Conservation (phyloP, 1,140 invertebrate genomes). For the Saccostrea cuccullata region DNA sequence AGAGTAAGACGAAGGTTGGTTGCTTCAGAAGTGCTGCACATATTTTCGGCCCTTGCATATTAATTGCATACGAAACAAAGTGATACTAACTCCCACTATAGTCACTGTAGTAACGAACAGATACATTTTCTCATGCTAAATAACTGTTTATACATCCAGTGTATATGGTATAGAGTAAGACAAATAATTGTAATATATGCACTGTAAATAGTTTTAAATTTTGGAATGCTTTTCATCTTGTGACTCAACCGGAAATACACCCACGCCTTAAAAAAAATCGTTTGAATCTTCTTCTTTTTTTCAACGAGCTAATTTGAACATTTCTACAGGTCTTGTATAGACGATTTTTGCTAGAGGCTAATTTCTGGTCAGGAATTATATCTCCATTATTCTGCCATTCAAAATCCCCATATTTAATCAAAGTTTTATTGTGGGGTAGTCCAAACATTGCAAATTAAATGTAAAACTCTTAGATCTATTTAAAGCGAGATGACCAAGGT, state of each 20-base stretch:
- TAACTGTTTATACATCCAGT: neutral
- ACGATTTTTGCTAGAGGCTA: neutral
- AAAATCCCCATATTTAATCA: neutral
- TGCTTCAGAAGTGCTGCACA: slow-evolving; percentile 1
- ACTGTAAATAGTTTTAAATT: neutral
- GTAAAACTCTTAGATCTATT: slow-evolving; percentile 3
- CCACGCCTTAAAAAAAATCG: neutral
- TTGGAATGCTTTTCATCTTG: neutral
- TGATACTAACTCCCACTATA: neutral
- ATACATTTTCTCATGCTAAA: neutral
- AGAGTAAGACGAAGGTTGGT: neutral
- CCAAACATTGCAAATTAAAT: slow-evolving; percentile 3
- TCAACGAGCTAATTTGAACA: neutral
- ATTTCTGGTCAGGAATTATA: neutral
- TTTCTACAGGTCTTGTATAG: neutral
- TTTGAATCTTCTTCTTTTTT: neutral
- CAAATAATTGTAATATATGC: too few relatives aligned
- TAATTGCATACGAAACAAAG: neutral
- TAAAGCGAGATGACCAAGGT: neutral
- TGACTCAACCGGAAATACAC: slow-evolving; percentile 17
- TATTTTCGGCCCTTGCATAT: neutral
- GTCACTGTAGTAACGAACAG: neutral
- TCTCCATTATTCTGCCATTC: neutral
- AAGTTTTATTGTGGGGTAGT: neutral
- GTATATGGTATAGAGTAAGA: too few relatives aligned